Evolutionary conservation across 2,888 invertebrate species (phyloP), one percentile per base, ranked within the genome.

Genomic region (Crepidodera aurea): DNA sequence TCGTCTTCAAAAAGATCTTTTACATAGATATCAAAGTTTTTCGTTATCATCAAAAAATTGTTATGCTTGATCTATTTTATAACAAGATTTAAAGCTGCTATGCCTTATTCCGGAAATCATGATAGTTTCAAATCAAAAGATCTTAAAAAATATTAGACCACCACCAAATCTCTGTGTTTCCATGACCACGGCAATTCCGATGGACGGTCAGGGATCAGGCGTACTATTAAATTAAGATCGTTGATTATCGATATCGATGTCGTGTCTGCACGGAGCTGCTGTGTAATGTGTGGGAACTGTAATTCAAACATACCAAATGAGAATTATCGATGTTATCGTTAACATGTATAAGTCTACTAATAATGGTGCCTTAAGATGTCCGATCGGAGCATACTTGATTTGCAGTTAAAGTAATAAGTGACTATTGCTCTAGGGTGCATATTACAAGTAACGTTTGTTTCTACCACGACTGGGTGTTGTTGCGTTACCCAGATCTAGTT

Each of bases 281-380:
- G 66, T 68, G 68, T 65, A 65, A 68, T 65, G 68, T 68, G 68
- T 68, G 66, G 68, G 66, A 68, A 65, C 66, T 65, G 66, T 68
- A 68, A 68, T 66, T 68, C 66, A 66, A 68, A 68, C 66, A 68
- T 66, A 68, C 68, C 65, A 67, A 69, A 66, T 66, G 63, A 69
- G 67, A 61, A 65, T 62, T 60, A 56, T 48, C 64, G 69, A 69
- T 69, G 61, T 66, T 67, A 69, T 69, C 69, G 64, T 57, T 59
- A 69, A 64, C 67, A 60, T 69, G 67, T 69, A 65, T 62, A 66
- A 65, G 63, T 67, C 65, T 55, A 60, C 68, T 69, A 67, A 67
- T 67, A 67, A 67, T 65, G 62, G 64, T 62, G 68, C 58, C 62
- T 64, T 54, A 60, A 66, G 67, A 67, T 67, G 58, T 65, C 62